Percentiles rank a stretch among this genome's conserved stretches.
These are phyloP conservation scores for Lobophora halterata DNA, from an alignment of 2,888 invertebrate species.

Conservation along the genomic window DNA sequence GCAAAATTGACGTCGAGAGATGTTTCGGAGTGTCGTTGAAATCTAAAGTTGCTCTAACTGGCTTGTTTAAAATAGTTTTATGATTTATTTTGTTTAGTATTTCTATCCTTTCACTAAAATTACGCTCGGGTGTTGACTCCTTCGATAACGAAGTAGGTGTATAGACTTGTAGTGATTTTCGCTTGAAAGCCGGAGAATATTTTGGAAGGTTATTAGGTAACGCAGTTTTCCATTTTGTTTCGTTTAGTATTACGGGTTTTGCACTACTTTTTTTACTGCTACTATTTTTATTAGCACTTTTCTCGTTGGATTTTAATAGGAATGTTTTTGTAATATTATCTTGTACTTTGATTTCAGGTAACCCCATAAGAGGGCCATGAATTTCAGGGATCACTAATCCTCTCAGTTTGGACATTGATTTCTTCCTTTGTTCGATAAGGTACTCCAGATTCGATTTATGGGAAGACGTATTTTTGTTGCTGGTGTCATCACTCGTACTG, in stretches of 20 bases:
- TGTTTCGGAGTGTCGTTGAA: conserved; percentile 45
- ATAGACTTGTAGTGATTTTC: conserved; percentile 86
- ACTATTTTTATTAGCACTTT: conserved; percentile 44
- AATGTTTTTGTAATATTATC: conserved; percentile 78
- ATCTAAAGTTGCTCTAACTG: conserved; percentile 50
- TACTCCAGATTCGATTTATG: conserved; percentile 86
- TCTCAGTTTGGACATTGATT: conserved; percentile 90
- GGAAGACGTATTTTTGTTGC: conserved; percentile 54
- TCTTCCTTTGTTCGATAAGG: conserved; percentile 89
- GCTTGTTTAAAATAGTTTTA: conserved; percentile 45
- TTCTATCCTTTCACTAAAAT: conserved; percentile 56
- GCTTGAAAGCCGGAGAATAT: conserved; percentile 91
- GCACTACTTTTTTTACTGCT: conserved; percentile 44
- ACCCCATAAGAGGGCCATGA: conserved; percentile 83
- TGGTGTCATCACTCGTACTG: conserved; percentile 69
- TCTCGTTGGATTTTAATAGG: conserved; percentile 58
- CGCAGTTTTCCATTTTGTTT: conserved; percentile 69
- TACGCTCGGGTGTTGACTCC: conserved; percentile 72
- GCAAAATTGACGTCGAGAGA: conserved; percentile 38
- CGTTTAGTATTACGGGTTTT: conserved; percentile 55
- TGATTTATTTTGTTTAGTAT: conserved; percentile 48
- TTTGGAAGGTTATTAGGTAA: conserved; percentile 83
- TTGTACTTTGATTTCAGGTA: conserved; percentile 91
- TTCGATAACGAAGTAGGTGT: conserved; percentile 67
- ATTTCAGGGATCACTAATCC: conserved; percentile 94